A percentile compares a stretch with the other conserved stretches of the same genome.
Conservation (phyloP, 2,113 vertebrate species). For the Coregonus clupeaformis region DNA sequence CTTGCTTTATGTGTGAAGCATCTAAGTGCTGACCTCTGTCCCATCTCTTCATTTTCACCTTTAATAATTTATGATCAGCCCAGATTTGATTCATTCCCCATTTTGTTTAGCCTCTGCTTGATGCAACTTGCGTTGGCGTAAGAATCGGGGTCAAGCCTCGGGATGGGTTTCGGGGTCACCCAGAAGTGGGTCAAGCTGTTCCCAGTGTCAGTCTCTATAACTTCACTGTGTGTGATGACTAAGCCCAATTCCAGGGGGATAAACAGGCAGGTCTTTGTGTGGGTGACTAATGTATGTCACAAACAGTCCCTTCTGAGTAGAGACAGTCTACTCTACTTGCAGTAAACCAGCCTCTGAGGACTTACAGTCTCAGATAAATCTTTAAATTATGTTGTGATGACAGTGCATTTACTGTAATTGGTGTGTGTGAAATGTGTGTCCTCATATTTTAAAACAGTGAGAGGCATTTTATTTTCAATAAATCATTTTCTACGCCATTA, state of each 20-base stretch:
- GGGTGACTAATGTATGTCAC: constrained; percentile 43
- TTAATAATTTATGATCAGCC: constrained; percentile 34
- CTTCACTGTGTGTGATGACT: constrained; percentile 61
- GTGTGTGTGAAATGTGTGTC: too few species aligned
- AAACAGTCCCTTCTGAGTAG: background rate
- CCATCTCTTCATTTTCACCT: constrained; percentile 20
- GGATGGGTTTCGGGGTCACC: constrained; percentile 70
- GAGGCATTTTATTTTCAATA: too few species aligned
- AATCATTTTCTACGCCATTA: background rate
- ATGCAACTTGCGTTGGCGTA: constrained; percentile 26
- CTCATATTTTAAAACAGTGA: too few species aligned
- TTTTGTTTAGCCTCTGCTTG: constrained; percentile 23
- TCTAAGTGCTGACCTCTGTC: constrained; percentile 29
- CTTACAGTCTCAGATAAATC: too few species aligned
- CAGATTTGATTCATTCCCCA: constrained; percentile 36
- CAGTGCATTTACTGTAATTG: background rate
- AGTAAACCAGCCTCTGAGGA: background rate
- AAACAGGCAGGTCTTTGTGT: constrained; percentile 46
- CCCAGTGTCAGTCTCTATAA: constrained; percentile 68
- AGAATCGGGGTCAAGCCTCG: constrained; percentile 56
- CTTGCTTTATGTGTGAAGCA: constrained; percentile 19
- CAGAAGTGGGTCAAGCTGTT: constrained; percentile 76
- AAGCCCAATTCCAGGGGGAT: constrained; percentile 47
- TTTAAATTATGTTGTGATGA: background rate
- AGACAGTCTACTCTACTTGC: background rate